phyloP scores from a whole-genome alignment of 2,797 vertebrate species.

The Mus caroli region DNA sequence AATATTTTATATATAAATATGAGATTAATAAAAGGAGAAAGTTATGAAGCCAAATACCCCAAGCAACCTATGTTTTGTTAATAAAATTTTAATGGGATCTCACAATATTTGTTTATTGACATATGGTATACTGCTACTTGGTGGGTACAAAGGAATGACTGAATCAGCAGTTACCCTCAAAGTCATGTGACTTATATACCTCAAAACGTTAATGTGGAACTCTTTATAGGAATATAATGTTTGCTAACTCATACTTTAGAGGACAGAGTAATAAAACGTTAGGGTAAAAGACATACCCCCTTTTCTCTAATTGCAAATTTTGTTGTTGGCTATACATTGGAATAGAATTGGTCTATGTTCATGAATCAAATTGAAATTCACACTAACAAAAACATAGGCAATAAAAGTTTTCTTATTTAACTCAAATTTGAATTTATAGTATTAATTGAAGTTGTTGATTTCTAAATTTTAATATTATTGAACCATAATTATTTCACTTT shows the following conservation, averaged over 20 bases:
- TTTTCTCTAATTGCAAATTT: constrained; percentile 23
- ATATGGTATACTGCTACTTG: background rate
- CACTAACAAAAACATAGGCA: background rate
- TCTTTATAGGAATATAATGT: background rate
- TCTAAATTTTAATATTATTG: background rate
- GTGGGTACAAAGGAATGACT: background rate
- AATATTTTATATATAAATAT: constrained; percentile 38
- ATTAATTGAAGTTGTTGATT: background rate
- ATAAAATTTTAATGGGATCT: background rate
- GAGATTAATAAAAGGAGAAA: constrained; percentile 36
- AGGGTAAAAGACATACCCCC: background rate
- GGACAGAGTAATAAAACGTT: constrained; percentile 39
- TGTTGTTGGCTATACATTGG: constrained; percentile 17
- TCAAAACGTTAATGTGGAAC: background rate
- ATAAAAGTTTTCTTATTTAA: background rate
- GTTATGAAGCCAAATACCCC: background rate
- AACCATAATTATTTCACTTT: background rate
- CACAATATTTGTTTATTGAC: background rate
- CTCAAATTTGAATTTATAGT: background rate
- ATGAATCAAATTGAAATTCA: constrained; percentile 26
- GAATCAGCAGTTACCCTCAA: background rate
- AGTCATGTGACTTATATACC: background rate
- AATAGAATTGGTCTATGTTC: background rate
- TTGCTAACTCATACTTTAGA: constrained; percentile 18
- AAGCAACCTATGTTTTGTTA: background rate